Base-by-base conservation (phyloP, 1,140 invertebrate species). In the Nilaparvata lugens region DNA sequence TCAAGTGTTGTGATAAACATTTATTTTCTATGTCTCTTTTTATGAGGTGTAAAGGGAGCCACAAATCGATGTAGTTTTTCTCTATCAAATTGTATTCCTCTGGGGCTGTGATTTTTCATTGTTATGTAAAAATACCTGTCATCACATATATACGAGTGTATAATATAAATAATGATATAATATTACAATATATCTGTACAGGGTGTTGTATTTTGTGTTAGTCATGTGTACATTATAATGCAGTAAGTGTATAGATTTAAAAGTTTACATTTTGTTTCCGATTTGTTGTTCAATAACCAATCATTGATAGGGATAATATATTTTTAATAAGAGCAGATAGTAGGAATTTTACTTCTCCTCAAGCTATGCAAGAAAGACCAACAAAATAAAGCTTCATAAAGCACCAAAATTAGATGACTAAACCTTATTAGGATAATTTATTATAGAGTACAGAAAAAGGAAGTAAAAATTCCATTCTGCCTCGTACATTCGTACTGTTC, bases 181-280 rank as follows among this genome's bases (percentile, higher is more conserved):
- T 48, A 48, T 48, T 4, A 19, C 16, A 48, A 48, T 19, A 18
- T 48, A 48, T 48, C 45, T 48, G 45, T 48, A 48, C 45, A 48
- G 45, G 45, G 45, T 48, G 45, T 48, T 48, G 45, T 48, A 23
- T 48, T 48, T 48, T 48, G 45, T 48, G 45, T 48, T 48, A 48
- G 45, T 48, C 16, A 48, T 48, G 45, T 48, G 45, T 48, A 19
- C 45, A 35, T 35, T 48, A 48, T 48, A 9, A 48, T 48, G 21
- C 21, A 18, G 45, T 48, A 19, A 19, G 16, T 48, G 21, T 48
- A 48, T 18, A 48, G 45, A 14, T 48, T 48, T 48, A 48, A 6
- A 48, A 19, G 11, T 48, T 48, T 18, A 9, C 13, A 48, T 18
- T 48, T 48, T 48, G 19, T 48, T 48, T 16, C 11, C 21, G 2